Evolutionary conservation across 1,140 invertebrate species (phyloP).

Genomic region (Octopus sinensis): DNA sequence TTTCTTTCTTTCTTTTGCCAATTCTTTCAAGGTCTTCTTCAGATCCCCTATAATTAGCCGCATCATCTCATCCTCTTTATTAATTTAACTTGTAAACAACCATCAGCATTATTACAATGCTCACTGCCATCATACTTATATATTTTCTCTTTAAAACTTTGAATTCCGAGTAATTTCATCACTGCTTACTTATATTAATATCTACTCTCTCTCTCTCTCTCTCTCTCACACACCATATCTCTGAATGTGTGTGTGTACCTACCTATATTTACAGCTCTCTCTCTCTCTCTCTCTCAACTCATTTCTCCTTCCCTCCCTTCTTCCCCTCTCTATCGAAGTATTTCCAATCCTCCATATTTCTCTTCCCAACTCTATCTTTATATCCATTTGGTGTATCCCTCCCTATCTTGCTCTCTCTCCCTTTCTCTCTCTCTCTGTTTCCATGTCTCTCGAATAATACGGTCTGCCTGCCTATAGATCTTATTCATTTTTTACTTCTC

Average conservation of each 20-base stretch:
- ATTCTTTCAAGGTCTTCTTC: too few relatives aligned
- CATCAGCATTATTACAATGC: too few relatives aligned
- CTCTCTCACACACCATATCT: neutral
- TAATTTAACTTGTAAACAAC: too few relatives aligned
- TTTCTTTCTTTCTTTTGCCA: too few relatives aligned
- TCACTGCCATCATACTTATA: too few relatives aligned
- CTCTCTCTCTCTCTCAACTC: neutral
- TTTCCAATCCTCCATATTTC: neutral
- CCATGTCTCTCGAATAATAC: neutral
- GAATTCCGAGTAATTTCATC: too few relatives aligned
- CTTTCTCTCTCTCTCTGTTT: neutral
- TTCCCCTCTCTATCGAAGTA: neutral
- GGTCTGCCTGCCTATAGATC: neutral
- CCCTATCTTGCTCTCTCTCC: neutral
- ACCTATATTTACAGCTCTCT: neutral
- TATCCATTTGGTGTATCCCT: neutral
- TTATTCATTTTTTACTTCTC: neutral
- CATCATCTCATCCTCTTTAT: too few relatives aligned
- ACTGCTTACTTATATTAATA: neutral
- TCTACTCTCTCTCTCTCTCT: neutral
- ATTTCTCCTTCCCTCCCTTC: neutral
- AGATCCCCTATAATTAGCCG: too few relatives aligned
- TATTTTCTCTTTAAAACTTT: too few relatives aligned
- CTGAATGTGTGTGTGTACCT: too few relatives aligned
- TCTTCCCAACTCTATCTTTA: neutral